A percentile compares a stretch with the other conserved stretches of the same genome.
phyloP scores from a whole-genome alignment of 2,797 vertebrate species.

The Harpagifer antarcticus region DNA sequence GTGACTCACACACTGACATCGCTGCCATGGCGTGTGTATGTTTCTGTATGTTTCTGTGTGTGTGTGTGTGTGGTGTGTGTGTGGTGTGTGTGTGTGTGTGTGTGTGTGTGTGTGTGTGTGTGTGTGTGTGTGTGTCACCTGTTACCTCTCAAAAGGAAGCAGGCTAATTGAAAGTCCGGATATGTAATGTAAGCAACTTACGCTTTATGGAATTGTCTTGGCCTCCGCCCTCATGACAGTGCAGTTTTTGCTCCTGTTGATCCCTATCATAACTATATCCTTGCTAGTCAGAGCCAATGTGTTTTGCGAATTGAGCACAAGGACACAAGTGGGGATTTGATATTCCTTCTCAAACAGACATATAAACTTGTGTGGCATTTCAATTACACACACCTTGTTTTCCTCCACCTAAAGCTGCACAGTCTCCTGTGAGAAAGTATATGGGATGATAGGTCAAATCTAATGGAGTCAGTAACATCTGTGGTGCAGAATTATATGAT shows the following conservation, averaged over 20 bases:
- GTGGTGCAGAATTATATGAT: conserved; percentile 21
- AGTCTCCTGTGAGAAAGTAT: conserved; percentile 10
- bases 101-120: background rate
- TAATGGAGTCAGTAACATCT: conserved; percentile 49
- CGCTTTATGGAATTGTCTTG: conserved; percentile 19
- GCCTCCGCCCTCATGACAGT: conserved; percentile 7
- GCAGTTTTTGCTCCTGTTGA: no score
- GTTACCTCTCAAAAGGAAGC: conserved; percentile 17
- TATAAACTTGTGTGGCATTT: conserved; percentile 17
- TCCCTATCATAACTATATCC: background rate
- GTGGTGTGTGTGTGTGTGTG: background rate
- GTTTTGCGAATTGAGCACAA: background rate
- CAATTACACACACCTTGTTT: conserved; percentile 12
- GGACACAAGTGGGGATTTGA: conserved; percentile 32
- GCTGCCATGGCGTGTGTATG: conserved; percentile 69
- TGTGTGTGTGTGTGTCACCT: background rate
- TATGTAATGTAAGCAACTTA: background rate
- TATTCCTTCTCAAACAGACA: conserved; percentile 17
- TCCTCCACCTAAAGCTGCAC: conserved; percentile 25
- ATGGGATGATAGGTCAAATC: conserved; percentile 43
- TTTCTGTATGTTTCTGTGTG: conserved; percentile 22
- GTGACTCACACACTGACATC: conserved; percentile 83
- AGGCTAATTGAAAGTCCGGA: conserved; percentile 14
- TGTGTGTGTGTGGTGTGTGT: background rate
- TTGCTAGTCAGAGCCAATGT: background rate